Evolutionary conservation across 1,140 invertebrate genomes (phyloP).

Genomic region (Galendromus occidentalis): DNA sequence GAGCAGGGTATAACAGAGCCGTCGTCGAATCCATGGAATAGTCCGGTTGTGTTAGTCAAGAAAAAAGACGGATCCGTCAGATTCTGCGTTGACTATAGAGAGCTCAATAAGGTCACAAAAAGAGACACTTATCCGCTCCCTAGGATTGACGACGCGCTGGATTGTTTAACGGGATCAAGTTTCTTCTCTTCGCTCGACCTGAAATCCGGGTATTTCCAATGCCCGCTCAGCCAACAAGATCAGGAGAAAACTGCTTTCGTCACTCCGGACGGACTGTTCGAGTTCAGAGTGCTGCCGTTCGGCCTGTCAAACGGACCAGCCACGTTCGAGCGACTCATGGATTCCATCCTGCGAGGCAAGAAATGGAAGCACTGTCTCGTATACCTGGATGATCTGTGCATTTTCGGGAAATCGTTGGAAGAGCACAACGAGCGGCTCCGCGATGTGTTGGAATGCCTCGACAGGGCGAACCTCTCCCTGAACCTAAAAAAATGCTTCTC

Average conservation of each 20-base stretch:
- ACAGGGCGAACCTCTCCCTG: conserved; percentile 17
- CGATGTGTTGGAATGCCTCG: conserved; percentile 11
- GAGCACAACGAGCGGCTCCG: conserved; percentile 13
- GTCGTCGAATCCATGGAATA: conserved; percentile 26
- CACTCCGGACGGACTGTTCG: conserved; percentile 25
- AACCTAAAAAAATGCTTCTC: conserved; percentile 18
- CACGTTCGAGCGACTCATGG: conserved; percentile 24
- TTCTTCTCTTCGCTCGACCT: conserved; percentile 32
- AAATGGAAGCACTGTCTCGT: conserved; percentile 17
- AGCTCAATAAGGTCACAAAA: conserved; percentile 28
- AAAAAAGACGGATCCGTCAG: conserved; percentile 30
- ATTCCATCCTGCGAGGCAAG: conserved; percentile 22
- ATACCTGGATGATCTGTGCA: neutral
- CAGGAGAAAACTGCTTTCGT: conserved; percentile 30
- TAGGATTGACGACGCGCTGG: conserved; percentile 29
- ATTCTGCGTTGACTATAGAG: conserved; percentile 30
- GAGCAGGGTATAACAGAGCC: conserved; percentile 24
- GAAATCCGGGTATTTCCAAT: conserved; percentile 31
- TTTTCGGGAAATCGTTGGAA: conserved; percentile 16
- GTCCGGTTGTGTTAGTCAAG: conserved; percentile 28
- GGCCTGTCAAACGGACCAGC: conserved; percentile 26
- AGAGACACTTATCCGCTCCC: conserved; percentile 34
- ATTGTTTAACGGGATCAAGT: conserved; percentile 23
- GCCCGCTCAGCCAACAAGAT: conserved; percentile 24
- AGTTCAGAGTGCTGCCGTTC: conserved; percentile 29